phyloP scores from a whole-genome alignment of 1,140 invertebrate genomes.

The Lepidurus apus region DNA sequence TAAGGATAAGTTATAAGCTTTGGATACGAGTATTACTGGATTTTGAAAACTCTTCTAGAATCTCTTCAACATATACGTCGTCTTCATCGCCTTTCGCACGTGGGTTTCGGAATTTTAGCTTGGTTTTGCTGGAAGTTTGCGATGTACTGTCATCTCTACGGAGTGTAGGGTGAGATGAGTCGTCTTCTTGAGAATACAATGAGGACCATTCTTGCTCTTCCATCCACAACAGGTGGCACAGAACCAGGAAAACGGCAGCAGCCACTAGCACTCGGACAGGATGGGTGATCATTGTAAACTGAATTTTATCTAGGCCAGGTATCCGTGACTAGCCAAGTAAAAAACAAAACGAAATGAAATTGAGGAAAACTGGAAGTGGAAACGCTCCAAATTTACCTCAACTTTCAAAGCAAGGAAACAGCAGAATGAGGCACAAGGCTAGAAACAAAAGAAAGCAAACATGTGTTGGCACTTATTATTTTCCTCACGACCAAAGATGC shows the following conservation, averaged over 20 bases:
- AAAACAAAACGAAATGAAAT: background rate
- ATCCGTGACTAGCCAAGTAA: background rate
- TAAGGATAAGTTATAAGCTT: background rate
- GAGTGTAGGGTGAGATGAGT: background rate
- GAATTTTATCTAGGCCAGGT: background rate
- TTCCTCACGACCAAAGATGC: too few species aligned
- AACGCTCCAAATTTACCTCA: background rate
- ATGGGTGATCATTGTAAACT: background rate
- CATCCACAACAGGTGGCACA: background rate
- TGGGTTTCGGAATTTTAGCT: background rate
- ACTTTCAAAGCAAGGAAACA: background rate
- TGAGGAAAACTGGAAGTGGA: background rate
- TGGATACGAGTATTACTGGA: background rate
- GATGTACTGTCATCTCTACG: background rate
- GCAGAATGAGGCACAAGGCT: background rate
- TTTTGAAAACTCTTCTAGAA: background rate
- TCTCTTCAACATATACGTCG: background rate
- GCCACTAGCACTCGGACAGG: background rate
- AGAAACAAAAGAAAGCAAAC: background rate
- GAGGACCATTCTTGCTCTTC: background rate
- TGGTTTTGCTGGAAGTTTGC: background rate
- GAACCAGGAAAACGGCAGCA: background rate
- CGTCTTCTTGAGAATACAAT: background rate
- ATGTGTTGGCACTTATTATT: background rate
- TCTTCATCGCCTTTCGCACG: background rate